Evolutionary conservation across 2,888 invertebrate species (phyloP), one percentile per base, ranked within the genome.

Genomic region (Andrena chrysosceles): DNA sequence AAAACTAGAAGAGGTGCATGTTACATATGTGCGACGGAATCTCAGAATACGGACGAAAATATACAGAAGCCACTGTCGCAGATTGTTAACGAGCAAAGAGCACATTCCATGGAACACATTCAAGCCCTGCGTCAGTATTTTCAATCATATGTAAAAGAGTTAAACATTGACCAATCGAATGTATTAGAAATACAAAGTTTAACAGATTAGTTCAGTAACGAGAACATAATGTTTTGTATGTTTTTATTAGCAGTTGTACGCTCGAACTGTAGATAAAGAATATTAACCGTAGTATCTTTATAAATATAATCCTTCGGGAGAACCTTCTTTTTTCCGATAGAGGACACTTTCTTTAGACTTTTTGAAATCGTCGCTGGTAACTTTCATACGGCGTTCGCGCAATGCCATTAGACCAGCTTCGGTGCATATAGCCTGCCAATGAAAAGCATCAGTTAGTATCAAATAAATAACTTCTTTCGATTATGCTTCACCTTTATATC

Each of bases 341-440:
- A 99, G 95, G 35, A 99, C 99, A 94, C 99, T 99, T 94, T 99
- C 99, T 94, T 99, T 99, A 0, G 99, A 99, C 94, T 99, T 99
- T 94, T 98, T 98, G 94, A 99, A 99, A 94, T 99, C 99, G 94
- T 99, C 99, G 95, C 99, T 99, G 83, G 99, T 99, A 48, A 99
- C 99, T 94, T 99, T 99, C 99, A 99, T 99, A 89, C 99, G 96
- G 73, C 99, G 96, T 94, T 99, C 99, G 85, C 99, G 95, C 68
- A 99, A 95, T 4, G 99, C 99, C 97, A 99, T 98, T 75, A 99
- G 95, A 85, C 99, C 99, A 74, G 99, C 99, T 95, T 99, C 99
- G 8, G 99, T 99, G 94, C 99, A 99, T 94, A 99, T 99, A 20
- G 99, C 99, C 97, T 98, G 4, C 6, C 6, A 56, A 20, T 13